These are phyloP conservation scores for Scyliorhinus canicula DNA, from an alignment of 2,797 vertebrate species.

Conservation along the genomic window DNA sequence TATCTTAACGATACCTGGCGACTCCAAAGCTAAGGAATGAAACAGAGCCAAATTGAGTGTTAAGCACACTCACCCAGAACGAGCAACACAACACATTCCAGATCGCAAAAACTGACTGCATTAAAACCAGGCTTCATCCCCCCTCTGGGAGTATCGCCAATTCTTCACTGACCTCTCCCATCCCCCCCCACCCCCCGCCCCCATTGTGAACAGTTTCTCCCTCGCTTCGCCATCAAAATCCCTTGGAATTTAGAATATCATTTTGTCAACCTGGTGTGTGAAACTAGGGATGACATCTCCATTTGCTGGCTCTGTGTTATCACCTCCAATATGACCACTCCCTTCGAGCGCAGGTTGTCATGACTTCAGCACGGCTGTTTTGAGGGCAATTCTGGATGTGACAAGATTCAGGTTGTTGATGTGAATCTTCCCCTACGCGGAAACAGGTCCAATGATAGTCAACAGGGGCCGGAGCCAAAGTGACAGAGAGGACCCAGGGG, in stretches of 20 bases:
- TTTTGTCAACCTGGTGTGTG: neutral
- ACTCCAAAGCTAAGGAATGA: too few relatives aligned
- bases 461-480: neutral
- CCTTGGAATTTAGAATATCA: neutral
- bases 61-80: too few relatives aligned
- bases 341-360: neutral
- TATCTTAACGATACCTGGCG: too few relatives aligned
- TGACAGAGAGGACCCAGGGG: neutral
- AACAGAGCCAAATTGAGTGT: too few relatives aligned
- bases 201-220: neutral
- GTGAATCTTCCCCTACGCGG: too few relatives aligned
- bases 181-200: too few relatives aligned
- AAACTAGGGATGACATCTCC: too few relatives aligned
- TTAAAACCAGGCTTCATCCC: too few relatives aligned
- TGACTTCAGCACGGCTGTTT: neutral
- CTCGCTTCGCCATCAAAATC: neutral
- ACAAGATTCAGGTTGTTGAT: neutral
- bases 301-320: neutral
- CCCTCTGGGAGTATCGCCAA: too few relatives aligned
- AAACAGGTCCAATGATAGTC: neutral
- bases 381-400: neutral
- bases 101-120: too few relatives aligned
- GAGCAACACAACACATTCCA: too few relatives aligned
- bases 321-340: neutral
- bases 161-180: too few relatives aligned